Evolutionary conservation across 1,140 invertebrate species (phyloP).

Genomic region (Philotrypesis tridentata): DNA sequence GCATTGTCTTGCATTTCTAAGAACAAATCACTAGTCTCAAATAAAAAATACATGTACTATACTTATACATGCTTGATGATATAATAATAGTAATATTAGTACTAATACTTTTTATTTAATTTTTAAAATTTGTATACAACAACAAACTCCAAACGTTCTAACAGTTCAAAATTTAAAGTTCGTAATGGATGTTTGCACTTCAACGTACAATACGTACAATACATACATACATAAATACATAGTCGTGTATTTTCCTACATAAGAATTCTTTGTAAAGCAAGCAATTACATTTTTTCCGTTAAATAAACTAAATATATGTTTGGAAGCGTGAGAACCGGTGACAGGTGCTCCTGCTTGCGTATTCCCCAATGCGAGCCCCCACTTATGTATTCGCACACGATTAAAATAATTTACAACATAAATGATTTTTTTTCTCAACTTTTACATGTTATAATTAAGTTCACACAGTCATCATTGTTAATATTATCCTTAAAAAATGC

Average conservation of each 20-base stretch:
- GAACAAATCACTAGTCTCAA: not conserved
- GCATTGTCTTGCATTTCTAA: not conserved
- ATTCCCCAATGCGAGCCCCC: too few species aligned
- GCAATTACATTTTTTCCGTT: slow-evolving; percentile 9
- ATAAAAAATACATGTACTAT: not conserved
- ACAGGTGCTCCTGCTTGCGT: too few species aligned
- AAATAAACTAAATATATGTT: not conserved
- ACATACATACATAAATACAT: not conserved
- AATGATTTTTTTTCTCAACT: not conserved
- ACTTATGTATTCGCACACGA: not conserved
- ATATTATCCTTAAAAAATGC: slow-evolving; percentile 1
- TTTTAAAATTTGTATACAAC: slow-evolving; percentile 14
- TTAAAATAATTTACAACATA: not conserved
- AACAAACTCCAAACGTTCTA: not conserved
- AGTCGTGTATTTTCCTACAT: too few species aligned
- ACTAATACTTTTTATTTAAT: slow-evolving; percentile 5
- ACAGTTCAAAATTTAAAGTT: slow-evolving; percentile 28
- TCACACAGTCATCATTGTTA: not conserved
- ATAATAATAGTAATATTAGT: slow-evolving; percentile 17
- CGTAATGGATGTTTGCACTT: not conserved
- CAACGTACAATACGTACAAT: not conserved
- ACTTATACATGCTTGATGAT: not conserved
- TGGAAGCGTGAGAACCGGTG: too few species aligned
- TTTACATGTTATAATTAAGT: not conserved
- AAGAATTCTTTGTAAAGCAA: slow-evolving; percentile 33